phyloP scores from a whole-genome alignment of 2,113 vertebrate genomes.

The Litocranius walleri region DNA sequence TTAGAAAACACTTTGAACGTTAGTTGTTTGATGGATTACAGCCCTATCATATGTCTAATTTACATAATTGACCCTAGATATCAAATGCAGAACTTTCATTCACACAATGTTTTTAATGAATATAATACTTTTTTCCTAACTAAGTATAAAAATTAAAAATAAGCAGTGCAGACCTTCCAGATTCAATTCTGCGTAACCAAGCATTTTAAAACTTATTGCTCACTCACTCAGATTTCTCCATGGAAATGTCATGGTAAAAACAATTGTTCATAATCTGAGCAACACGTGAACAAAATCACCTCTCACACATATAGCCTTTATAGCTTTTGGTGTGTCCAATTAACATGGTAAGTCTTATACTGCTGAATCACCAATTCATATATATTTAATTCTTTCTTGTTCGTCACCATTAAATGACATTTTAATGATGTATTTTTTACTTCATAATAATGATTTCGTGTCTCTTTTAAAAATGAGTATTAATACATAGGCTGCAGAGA shows the following conservation, averaged over 20 bases:
- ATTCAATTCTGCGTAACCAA: background rate
- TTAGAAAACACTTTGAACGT: background rate
- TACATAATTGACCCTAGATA: background rate
- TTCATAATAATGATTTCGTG: background rate
- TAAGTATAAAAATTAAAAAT: background rate
- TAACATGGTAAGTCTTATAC: background rate
- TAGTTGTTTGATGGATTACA: background rate
- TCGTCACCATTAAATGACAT: background rate
- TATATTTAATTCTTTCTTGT: background rate
- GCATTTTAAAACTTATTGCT: background rate
- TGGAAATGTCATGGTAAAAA: background rate
- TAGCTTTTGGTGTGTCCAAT: background rate
- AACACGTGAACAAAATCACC: background rate
- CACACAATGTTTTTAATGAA: background rate
- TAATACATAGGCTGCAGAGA: background rate
- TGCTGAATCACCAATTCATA: background rate
- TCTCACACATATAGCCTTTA: background rate
- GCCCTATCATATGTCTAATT: background rate
- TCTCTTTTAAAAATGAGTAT: background rate
- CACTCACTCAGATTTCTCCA: background rate
- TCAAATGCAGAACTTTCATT: background rate
- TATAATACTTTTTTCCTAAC: background rate
- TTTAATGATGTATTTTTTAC: background rate
- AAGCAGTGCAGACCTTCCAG: background rate
- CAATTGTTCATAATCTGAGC: background rate